Base-by-base conservation (phyloP, 2,113 vertebrate species). In the Murina feae region DNA sequence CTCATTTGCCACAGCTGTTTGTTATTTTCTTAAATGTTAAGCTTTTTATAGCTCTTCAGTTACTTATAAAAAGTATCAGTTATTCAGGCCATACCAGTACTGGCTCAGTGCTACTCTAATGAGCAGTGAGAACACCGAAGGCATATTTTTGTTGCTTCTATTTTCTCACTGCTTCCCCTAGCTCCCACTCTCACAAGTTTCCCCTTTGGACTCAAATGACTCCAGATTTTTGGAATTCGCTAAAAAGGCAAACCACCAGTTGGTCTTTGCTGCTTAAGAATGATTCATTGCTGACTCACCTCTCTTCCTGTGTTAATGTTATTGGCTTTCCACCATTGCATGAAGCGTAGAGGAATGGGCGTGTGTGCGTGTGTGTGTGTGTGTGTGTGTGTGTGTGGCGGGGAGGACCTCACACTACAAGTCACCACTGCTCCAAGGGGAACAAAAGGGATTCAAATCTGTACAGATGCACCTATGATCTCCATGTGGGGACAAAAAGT, bases 21-120 rank as follows among this genome's bases (percentile, higher is more conserved):
- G 89, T 95, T 97, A 96, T 87, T 96, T 98, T 98, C 97, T 84
- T 78, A 93, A 97, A 79, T 95, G 21, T 18, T 94, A 81, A 35
- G 4, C 6, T 95, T 97, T 97, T 97, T 96, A 97, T 97, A 97
- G 96, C 63, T 98, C 90, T 90, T 97, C 92, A 72, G 97, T 97
- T 98, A 96, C 94, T 95, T 93, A 95, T 95, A 97, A 83, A 95
- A 97, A 98, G 95, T 91, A 96, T 39, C 80, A 96, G 93, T 89
- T 94, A 89, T 97, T 97, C 96, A 83, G 94, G 95, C 96, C 96
- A 85, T 89, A 60, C 44, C 21, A 81, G 80, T 60, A 44, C 69
- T 92, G 86, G 85, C 81, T 65, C 72, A 18, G 88, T 85, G 53
- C 84, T 97, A 80, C 79, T 87, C 78, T 97, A 95, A 94, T 96